These are phyloP conservation scores for Betta splendens DNA, from an alignment of 2,797 vertebrate genomes.

Conservation along the genomic window DNA sequence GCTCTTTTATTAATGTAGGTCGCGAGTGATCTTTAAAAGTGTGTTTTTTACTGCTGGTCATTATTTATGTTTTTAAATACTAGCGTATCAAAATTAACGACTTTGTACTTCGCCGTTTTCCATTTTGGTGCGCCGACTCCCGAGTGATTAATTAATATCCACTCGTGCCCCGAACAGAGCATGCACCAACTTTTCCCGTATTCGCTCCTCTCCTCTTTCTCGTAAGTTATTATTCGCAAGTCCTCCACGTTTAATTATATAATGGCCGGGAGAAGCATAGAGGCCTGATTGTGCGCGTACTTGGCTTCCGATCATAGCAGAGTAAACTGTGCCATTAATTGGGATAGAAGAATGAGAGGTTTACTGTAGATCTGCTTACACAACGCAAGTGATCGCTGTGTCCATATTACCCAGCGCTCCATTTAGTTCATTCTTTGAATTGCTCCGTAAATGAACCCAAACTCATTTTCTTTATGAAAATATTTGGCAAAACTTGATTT, in stretches of 20 bases:
- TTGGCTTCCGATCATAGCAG: constrained; percentile 63
- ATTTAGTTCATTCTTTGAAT: constrained; percentile 31
- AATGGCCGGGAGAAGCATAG: constrained; percentile 62
- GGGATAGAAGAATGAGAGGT: constrained; percentile 46
- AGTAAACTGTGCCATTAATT: constrained; percentile 69
- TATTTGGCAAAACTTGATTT: constrained; percentile 24
- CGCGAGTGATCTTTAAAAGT: constrained; percentile 56
- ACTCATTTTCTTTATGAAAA: constrained; percentile 8
- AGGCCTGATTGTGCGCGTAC: constrained; percentile 62
- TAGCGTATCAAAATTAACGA: constrained; percentile 62
- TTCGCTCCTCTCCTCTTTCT: constrained; percentile 51
- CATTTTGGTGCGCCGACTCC: constrained; percentile 60
- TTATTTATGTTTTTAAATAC: constrained; percentile 74
- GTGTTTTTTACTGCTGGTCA: constrained; percentile 62
- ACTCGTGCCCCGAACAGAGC: constrained; percentile 73
- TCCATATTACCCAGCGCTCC: constrained; percentile 17
- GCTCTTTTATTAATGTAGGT: constrained; percentile 56
- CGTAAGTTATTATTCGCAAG: constrained; percentile 70
- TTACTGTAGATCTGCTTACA: constrained; percentile 57
- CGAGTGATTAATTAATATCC: constrained; percentile 79
- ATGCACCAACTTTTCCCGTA: constrained; percentile 48
- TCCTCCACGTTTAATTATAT: constrained; percentile 70
- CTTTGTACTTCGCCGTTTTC: constrained; percentile 57
- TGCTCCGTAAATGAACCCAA: constrained; percentile 1
- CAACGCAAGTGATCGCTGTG: constrained; percentile 20